Base-by-base conservation (phyloP, 2,888 invertebrate genomes). In the Aelia acuminata region DNA sequence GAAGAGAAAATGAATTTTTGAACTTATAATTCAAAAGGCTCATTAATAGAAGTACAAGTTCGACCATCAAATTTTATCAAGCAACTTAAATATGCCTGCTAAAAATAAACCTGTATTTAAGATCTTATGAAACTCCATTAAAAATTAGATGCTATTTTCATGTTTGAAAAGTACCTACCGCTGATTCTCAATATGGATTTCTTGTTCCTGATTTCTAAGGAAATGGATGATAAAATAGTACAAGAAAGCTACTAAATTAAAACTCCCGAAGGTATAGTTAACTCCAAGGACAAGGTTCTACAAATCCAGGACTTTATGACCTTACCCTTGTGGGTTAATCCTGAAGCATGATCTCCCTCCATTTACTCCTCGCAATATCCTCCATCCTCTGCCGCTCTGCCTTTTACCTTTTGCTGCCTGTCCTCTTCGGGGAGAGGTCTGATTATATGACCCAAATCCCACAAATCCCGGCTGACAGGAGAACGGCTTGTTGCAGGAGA, bases 361-460 rank as follows among this genome's bases (percentile, higher is more conserved):
- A 35, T 70, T 70, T 31, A 70, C 63, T 70, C 35, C 63, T 70
- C 20, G 63, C 13, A 70, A 70, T 70, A 70, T 35, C 63, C 35
- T 70, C 63, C 35, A 70, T 31, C 35, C 63, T 70, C 5, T 18
- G 63, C 31, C 31, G 35, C 31, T 20, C 31, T 70, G 63, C 35
- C 31, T 70, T 70, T 31, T 70, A 70, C 63, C 63, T 70, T 70
- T 70, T 70, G 63, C 31, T 70, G 31, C 31, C 31, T 18, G 5
- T 35, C 57, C 18, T 31, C 63, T 31, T 63, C 63, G 63, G 63
- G 31, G 18, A 70, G 63, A 70, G 18, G 18, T 70, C 63, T 35
- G 31, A 70, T 70, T 70, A 70, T 70, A 70, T 70, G 63, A 70
- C 63, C 63, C 63, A 63, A 63, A 63, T 63, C 63, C 63, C 63